Percentiles rank a stretch among this genome's conserved stretches.
phyloP scores from a whole-genome alignment of 2,888 invertebrate genomes.

The Pheosia gnoma region DNA sequence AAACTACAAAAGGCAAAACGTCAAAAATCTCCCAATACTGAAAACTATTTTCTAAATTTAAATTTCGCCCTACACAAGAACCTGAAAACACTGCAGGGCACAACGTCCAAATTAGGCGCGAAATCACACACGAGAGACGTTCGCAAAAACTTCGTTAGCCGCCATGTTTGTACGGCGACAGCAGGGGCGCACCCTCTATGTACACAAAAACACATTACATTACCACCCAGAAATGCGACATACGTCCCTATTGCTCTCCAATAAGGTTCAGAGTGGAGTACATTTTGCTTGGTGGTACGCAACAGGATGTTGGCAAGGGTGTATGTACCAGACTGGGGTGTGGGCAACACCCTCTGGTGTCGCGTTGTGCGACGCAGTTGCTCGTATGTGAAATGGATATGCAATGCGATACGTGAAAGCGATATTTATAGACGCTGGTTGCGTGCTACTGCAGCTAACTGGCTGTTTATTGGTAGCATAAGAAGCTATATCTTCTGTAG shows the following conservation, averaged over 20 bases:
- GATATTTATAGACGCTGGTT: slow-evolving; percentile 50
- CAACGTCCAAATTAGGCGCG: slow-evolving; percentile 79
- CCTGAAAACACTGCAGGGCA: slow-evolving; percentile 60
- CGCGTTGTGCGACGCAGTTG: slow-evolving; percentile 75
- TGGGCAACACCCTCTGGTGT: slow-evolving; percentile 77
- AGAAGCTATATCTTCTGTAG: too few relatives aligned
- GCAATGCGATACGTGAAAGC: slow-evolving; percentile 73
- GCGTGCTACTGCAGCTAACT: not conserved
- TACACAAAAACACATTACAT: slow-evolving; percentile 59
- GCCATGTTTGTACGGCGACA: slow-evolving; percentile 82
- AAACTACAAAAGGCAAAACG: not conserved
- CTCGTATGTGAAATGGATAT: slow-evolving; percentile 79
- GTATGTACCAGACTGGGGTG: slow-evolving; percentile 73
- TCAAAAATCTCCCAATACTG: not conserved
- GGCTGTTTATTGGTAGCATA: too few relatives aligned
- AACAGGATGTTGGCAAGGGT: slow-evolving; percentile 58
- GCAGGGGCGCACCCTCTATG: slow-evolving; percentile 81
- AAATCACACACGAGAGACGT: slow-evolving; percentile 77
- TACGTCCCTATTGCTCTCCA: slow-evolving; percentile 23
- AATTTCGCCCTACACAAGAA: slow-evolving; percentile 43
- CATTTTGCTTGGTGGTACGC: slow-evolving; percentile 26
- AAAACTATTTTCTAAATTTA: slow-evolving; percentile 6
- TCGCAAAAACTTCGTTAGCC: slow-evolving; percentile 81
- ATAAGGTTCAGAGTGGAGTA: slow-evolving; percentile 46
- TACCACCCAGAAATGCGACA: slow-evolving; percentile 12